Evolutionary conservation across 2,888 invertebrate species (phyloP).

Genomic region (Leptinotarsa haldemani): DNA sequence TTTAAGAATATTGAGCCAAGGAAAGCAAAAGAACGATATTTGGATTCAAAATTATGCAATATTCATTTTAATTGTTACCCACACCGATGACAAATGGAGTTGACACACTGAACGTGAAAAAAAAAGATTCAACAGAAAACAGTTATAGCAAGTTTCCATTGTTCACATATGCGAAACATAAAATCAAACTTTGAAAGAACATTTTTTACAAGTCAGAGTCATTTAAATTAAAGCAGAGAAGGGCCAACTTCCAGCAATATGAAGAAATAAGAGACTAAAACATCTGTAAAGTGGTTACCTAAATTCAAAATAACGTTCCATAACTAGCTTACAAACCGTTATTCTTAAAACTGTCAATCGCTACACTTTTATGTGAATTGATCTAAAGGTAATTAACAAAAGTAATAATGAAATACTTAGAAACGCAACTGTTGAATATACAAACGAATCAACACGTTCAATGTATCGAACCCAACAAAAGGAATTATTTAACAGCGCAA

Average conservation of each 20-base stretch:
- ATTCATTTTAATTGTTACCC: constrained; percentile 7
- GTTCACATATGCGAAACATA: not conserved
- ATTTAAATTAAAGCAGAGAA: too few species aligned
- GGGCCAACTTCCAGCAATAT: too few species aligned
- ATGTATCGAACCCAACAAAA: constrained; percentile 4
- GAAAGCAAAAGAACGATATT: not conserved
- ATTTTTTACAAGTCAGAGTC: too few species aligned
- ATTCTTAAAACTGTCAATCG: not conserved
- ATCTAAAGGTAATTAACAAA: too few species aligned
- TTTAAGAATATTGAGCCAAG: not conserved
- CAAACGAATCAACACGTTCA: not conserved
- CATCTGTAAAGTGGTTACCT: too few species aligned
- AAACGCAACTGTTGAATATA: not conserved
- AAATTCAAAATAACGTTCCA: too few species aligned
- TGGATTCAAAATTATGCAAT: constrained; percentile 8
- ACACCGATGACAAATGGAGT: constrained; percentile 3
- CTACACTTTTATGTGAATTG: not conserved
- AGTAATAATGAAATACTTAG: too few species aligned
- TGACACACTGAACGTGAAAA: not conserved
- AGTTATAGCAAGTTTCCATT: not conserved
- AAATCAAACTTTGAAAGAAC: too few species aligned
- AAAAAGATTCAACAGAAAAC: not conserved
- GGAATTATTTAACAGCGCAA: constrained; percentile 26
- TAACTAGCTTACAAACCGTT: not conserved
- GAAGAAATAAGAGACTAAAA: not conserved